These are phyloP conservation scores for Tauraco erythrolophus DNA, from an alignment of 2,113 vertebrate genomes.

Conservation along the genomic window DNA sequence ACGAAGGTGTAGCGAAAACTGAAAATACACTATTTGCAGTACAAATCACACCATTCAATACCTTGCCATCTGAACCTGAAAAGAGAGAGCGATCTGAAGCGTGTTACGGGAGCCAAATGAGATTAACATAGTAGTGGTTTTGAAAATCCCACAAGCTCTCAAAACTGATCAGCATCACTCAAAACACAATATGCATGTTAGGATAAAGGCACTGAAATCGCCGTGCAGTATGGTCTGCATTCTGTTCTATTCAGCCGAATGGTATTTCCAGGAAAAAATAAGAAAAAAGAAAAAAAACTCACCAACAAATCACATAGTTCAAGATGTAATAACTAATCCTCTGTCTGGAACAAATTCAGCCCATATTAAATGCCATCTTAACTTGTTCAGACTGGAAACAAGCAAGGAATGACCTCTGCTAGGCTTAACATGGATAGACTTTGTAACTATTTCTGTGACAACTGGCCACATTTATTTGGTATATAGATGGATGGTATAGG, in stretches of 20 bases:
- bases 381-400: background rate
- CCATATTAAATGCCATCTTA: background rate
- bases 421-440: background rate
- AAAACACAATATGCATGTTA: background rate
- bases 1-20: background rate
- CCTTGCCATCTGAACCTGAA: background rate
- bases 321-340: background rate
- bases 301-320: background rate
- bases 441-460: background rate
- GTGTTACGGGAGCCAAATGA: background rate
- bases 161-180: conserved; percentile 12
- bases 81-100: background rate
- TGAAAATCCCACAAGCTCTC: conserved; percentile 34
- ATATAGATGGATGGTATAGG: background rate
- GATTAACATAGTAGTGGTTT: conserved; percentile 40
- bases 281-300: background rate
- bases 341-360: background rate
- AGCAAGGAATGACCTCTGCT: background rate
- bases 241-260: background rate
- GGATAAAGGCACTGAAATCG: background rate
- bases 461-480: background rate
- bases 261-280: conserved; percentile 22
- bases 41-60: background rate
- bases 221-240: background rate
- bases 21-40: background rate